phyloP scores from a whole-genome alignment of 1,140 invertebrate species.

The Plodia interpunctella region DNA sequence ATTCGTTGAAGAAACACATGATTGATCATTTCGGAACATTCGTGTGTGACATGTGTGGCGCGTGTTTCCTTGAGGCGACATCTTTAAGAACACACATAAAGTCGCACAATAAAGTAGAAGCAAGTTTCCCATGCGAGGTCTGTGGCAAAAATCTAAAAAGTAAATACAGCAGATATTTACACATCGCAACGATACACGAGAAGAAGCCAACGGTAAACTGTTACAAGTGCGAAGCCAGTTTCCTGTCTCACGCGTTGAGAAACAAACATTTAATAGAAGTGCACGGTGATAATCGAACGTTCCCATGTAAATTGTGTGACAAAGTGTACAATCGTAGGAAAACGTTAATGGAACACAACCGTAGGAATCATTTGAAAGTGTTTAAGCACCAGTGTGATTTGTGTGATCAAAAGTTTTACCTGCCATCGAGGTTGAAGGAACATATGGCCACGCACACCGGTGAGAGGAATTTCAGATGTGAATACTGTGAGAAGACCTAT shows the following conservation, averaged over 20 bases:
- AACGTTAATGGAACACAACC: conserved; percentile 59
- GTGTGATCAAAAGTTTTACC: conserved; percentile 59
- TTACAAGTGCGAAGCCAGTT: conserved; percentile 59
- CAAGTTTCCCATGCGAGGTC: conserved; percentile 54
- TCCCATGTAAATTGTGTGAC: conserved; percentile 60
- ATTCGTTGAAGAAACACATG: conserved; percentile 62
- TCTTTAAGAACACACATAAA: conserved; percentile 55
- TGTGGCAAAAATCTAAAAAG: conserved; percentile 65
- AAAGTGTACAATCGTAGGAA: conserved; percentile 65
- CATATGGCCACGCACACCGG: conserved; percentile 67
- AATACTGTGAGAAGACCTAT: conserved; percentile 63
- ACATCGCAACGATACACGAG: conserved; percentile 55
- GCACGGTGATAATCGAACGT: conserved; percentile 58
- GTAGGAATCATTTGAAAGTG: conserved; percentile 59
- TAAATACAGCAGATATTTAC: conserved; percentile 54
- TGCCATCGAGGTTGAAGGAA: conserved; percentile 58
- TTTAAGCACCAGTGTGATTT: conserved; percentile 58
- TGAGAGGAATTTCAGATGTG: conserved; percentile 58
- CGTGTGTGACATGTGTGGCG: conserved; percentile 63
- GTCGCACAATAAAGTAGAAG: conserved; percentile 50
- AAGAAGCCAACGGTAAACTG: conserved; percentile 61
- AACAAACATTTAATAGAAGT: conserved; percentile 59
- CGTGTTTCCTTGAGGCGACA: conserved; percentile 52
- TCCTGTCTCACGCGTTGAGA: conserved; percentile 52
- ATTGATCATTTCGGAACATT: conserved; percentile 57